Evolutionary conservation across 2,888 invertebrate genomes (phyloP).

Genomic region (Xestia rhomboidea): DNA sequence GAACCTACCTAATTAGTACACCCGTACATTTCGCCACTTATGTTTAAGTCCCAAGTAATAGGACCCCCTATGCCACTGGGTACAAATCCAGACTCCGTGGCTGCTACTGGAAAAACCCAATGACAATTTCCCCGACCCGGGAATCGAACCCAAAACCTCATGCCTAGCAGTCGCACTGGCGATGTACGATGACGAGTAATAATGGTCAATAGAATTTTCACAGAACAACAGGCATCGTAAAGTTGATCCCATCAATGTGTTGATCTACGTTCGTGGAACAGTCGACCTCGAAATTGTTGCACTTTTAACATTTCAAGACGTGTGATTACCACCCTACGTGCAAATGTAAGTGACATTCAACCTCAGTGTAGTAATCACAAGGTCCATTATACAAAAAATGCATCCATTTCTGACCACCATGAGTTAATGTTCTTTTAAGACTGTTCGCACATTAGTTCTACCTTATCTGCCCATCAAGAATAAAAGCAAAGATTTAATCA

Average conservation of each 20-base stretch:
- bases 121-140: too few species aligned
- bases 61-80: too few species aligned
- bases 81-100: too few species aligned
- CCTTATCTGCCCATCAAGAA: slow-evolving; percentile 32
- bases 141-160: too few species aligned
- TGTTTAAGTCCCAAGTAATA: too few species aligned
- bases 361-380: neutral
- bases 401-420: neutral
- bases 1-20: too few species aligned
- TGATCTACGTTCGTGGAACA: neutral
- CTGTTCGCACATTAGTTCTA: neutral
- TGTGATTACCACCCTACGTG: neutral
- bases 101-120: too few species aligned
- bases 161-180: too few species aligned
- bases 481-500: slow-evolving; percentile 28
- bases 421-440: neutral
- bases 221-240: neutral
- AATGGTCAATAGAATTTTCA: neutral
- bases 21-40: too few species aligned
- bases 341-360: neutral
- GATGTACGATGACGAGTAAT: too few species aligned
- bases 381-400: neutral
- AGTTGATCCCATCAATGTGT: neutral
- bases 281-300: neutral
- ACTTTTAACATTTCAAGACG: neutral